A percentile compares a stretch with the other conserved stretches of the same genome.
Conservation (phyloP, 2,888 invertebrate genomes). For the Tipula vernalis region DNA sequence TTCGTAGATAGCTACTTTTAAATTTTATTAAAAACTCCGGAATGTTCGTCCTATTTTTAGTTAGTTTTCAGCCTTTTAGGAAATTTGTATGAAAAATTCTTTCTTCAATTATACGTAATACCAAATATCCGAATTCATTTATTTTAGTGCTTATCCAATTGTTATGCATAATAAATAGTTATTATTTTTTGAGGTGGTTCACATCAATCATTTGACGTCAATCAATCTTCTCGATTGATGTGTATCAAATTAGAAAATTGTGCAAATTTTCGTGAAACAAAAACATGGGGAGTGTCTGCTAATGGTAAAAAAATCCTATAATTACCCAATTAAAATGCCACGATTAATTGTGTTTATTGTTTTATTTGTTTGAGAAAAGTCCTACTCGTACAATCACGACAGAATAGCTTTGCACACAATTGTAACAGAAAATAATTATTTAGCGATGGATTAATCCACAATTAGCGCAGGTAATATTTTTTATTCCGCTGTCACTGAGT, state of each 20-base stretch:
- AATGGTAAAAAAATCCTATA: background rate
- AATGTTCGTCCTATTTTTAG: background rate
- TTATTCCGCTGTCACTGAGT: too few species aligned
- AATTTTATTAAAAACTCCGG: background rate
- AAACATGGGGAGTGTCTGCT: background rate
- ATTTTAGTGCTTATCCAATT: background rate
- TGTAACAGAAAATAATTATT: too few species aligned
- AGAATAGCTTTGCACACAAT: too few species aligned
- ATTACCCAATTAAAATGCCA: background rate
- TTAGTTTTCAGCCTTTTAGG: too few species aligned
- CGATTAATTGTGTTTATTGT: background rate
- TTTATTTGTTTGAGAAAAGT: background rate
- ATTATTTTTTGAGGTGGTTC: background rate
- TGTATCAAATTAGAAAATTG: background rate
- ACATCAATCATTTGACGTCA: background rate
- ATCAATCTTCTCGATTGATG: background rate
- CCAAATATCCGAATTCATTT: background rate
- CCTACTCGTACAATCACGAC: too few species aligned
- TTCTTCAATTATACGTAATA: too few species aligned
- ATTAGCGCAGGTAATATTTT: too few species aligned
- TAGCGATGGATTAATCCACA: too few species aligned
- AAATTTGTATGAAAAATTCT: too few species aligned
- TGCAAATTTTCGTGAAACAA: background rate
- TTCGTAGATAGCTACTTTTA: too few species aligned
- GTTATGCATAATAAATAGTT: background rate